Conservation (phyloP, 2,113 vertebrate species). For the Gavia stellata region DNA sequence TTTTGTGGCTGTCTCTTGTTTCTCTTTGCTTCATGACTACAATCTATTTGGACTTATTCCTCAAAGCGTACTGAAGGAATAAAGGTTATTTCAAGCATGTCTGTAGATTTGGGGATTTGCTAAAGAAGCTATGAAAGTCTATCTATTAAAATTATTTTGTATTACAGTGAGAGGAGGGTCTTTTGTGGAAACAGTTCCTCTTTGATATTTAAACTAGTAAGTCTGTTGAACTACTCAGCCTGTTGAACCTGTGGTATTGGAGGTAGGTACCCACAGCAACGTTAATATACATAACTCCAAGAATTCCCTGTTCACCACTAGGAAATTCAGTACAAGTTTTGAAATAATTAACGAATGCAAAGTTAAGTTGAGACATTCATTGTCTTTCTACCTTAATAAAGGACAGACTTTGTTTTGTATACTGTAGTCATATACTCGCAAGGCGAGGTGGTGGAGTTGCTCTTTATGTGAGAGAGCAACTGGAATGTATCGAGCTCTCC, state of each 20-base stretch:
- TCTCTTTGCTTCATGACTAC: background rate
- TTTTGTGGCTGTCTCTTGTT: background rate
- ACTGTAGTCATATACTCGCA: no score
- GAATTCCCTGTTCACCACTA: background rate
- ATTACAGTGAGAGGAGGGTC: background rate
- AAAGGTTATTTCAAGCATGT: background rate
- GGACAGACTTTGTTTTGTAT: background rate
- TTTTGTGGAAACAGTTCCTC: background rate
- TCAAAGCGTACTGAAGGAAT: background rate
- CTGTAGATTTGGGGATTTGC: background rate
- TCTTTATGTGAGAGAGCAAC: no score
- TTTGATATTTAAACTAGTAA: background rate
- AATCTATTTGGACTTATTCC: background rate
- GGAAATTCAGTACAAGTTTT: background rate
- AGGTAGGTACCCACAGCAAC: background rate
- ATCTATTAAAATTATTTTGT: background rate
- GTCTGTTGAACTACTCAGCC: background rate
- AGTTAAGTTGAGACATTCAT: background rate
- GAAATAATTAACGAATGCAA: background rate
- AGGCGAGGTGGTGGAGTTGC: no score
- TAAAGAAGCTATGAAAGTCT: background rate
- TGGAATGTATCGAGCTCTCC: no score
- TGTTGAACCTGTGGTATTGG: background rate
- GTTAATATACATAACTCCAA: rapidly evolving
- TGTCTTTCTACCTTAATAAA: background rate